phyloP scores from a whole-genome alignment of 2,797 vertebrate species.

The Parauchenoglanis punctatus region DNA sequence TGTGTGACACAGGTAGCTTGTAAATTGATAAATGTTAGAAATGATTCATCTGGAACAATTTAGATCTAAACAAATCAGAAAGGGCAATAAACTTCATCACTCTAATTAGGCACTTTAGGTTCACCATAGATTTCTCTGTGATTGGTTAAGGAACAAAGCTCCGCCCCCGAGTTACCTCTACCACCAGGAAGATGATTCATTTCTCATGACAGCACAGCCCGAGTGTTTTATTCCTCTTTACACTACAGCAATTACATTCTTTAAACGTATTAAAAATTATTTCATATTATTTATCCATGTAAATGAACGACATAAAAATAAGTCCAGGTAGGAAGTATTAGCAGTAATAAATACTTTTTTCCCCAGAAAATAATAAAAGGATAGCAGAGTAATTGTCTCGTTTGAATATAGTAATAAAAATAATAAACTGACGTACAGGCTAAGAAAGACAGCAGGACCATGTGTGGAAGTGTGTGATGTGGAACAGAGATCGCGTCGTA shows the following conservation, averaged over 20 bases:
- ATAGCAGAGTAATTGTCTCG: not conserved
- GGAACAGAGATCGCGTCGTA: not conserved
- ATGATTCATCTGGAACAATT: not conserved
- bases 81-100: not conserved
- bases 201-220: too few species aligned
- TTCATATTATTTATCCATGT: not conserved
- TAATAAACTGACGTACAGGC: not conserved
- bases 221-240: not conserved
- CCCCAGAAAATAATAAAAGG: not conserved
- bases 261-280: not conserved
- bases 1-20: not conserved
- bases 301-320: not conserved
- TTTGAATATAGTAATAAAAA: not conserved
- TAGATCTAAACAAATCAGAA: not conserved
- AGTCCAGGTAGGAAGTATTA: not conserved
- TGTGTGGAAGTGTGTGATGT: not conserved
- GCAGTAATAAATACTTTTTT: not conserved
- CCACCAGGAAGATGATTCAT: not conserved
- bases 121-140: not conserved
- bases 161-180: not conserved
- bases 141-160: not conserved
- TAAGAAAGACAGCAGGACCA: not conserved
- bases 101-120: slow-evolving; percentile 15
- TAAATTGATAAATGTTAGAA: not conserved
- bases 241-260: not conserved